A percentile compares a stretch with the other conserved stretches of the same genome.
These are phyloP conservation scores for Paralichthys olivaceus DNA, from an alignment of 2,113 vertebrate species.

Conservation along the genomic window DNA sequence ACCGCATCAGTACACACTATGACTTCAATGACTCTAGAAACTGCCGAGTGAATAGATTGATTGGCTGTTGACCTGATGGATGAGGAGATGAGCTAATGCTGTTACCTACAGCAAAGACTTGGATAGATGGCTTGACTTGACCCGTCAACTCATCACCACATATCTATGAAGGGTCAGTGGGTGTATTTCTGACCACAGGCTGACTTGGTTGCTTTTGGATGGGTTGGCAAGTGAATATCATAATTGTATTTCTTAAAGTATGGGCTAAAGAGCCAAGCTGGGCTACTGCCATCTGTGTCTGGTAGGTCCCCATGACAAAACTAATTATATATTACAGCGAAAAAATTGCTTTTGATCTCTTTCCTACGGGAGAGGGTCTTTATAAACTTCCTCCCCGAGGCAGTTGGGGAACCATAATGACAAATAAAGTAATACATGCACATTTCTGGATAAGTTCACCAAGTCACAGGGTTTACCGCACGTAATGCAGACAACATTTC, in stretches of 20 bases:
- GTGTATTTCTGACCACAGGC: conserved; percentile 55
- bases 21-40: not conserved
- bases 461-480: conserved; percentile 52
- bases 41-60: not conserved
- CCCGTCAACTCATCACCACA: conserved; percentile 43
- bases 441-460: conserved; percentile 34
- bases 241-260: conserved; percentile 61
- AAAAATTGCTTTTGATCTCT: conserved; percentile 56
- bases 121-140: conserved; percentile 36
- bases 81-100: conserved; percentile 13
- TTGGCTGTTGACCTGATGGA: not conserved
- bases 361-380: conserved; percentile 39
- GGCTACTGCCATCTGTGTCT: conserved; percentile 31
- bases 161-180: conserved; percentile 54
- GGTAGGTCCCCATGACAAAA: conserved; percentile 50
- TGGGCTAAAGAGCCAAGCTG: conserved; percentile 53
- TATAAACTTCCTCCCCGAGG: conserved; percentile 38
- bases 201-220: conserved; percentile 59
- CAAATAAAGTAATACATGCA: conserved; percentile 38
- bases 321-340: conserved; percentile 63
- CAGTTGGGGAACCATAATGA: conserved; percentile 31
- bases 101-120: not conserved
- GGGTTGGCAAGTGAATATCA: conserved; percentile 42
- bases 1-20: conserved; percentile 11
- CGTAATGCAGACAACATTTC: conserved; percentile 19